Percentiles rank a stretch among this genome's conserved stretches.
Conservation (phyloP, 2,888 invertebrate species). For the Drosophila sordidapex region DNA sequence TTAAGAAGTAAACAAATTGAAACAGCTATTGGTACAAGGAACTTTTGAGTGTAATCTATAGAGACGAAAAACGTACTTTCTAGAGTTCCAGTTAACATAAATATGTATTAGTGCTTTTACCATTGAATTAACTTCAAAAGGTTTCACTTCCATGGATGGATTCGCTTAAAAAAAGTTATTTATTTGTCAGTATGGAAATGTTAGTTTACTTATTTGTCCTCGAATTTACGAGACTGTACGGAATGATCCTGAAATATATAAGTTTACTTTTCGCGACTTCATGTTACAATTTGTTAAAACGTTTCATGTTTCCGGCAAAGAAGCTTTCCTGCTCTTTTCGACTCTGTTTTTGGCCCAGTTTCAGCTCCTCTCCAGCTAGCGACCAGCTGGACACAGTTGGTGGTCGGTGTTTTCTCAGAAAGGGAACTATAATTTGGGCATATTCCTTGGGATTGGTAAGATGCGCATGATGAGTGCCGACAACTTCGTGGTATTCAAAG, state of each 20-base stretch:
- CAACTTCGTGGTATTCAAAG: slow-evolving; percentile 87
- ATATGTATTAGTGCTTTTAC: too few relatives aligned
- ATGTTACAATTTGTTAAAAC: slow-evolving; percentile 40
- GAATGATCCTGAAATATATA: neutral
- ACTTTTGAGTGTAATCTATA: too few relatives aligned
- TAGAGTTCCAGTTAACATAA: too few relatives aligned
- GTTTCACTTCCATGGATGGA: too few relatives aligned
- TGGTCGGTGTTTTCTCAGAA: slow-evolving; percentile 54
- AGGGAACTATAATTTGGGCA: slow-evolving; percentile 84
- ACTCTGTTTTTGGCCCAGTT: slow-evolving; percentile 3
- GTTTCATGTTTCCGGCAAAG: slow-evolving; percentile 11
- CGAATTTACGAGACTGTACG: neutral
- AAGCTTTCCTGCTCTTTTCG: slow-evolving; percentile 32
- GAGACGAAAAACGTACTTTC: too few relatives aligned
- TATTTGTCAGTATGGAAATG: slow-evolving; percentile 56
- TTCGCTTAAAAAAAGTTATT: too few relatives aligned
- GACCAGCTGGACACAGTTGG: slow-evolving; percentile 46
- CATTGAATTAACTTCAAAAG: too few relatives aligned
- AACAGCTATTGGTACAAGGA: too few relatives aligned
- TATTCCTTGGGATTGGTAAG: slow-evolving; percentile 87
- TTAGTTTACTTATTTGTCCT: neutral
- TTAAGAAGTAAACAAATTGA: too few relatives aligned
- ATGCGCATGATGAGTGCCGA: slow-evolving; percentile 90
- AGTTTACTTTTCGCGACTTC: neutral
- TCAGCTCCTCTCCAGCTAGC: slow-evolving; percentile 26